phyloP scores from a whole-genome alignment of 2,113 vertebrate species.

The Sander vitreus region DNA sequence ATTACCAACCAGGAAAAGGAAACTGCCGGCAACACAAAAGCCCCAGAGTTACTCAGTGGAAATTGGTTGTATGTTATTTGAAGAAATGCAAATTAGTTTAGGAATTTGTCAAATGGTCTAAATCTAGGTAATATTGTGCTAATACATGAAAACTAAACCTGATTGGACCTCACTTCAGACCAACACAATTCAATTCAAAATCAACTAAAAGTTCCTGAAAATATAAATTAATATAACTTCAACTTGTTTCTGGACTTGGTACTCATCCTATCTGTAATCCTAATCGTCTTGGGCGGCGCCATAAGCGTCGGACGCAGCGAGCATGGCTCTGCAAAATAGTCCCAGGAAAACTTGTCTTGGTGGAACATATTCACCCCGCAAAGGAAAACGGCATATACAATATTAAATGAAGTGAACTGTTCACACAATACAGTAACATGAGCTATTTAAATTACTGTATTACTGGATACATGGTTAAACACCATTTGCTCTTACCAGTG shows the following conservation, averaged over 20 bases:
- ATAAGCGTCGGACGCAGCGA: no score
- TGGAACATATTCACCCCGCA: no score
- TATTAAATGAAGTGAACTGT: no score
- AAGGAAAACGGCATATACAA: no score
- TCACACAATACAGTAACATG: no score
- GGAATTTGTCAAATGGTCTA: background rate
- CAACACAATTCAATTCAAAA: background rate
- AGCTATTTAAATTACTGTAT: no score
- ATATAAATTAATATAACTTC: no score
- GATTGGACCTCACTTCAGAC: background rate
- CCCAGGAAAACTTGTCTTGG: no score
- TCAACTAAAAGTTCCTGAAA: background rate
- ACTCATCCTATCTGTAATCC: background rate
- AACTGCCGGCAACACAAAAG: background rate
- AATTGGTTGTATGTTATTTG: background rate
- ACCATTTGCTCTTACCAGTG: no score
- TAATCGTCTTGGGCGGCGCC: no score
- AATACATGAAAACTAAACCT: background rate
- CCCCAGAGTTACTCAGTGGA: background rate
- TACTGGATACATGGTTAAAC: no score
- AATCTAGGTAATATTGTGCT: background rate
- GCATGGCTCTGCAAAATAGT: no score
- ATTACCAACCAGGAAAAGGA: background rate
- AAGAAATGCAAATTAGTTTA: background rate
- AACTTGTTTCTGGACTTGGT: background rate